Conservation (phyloP, 2,888 invertebrate genomes). For the Agriopis marginaria region DNA sequence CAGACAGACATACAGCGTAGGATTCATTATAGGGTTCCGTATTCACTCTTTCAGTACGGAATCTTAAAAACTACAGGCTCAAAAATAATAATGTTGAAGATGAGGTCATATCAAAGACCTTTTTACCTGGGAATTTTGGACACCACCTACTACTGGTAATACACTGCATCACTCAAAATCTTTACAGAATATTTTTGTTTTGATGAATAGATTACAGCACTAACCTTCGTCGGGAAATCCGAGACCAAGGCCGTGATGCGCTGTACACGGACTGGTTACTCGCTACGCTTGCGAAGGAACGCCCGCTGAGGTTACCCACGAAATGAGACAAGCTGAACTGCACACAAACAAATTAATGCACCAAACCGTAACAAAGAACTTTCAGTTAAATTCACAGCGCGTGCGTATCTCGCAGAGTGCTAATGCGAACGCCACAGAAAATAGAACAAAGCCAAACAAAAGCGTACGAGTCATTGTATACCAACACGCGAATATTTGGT, state of each 20-base stretch:
- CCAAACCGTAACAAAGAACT: slow-evolving; percentile 57
- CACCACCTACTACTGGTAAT: slow-evolving; percentile 2
- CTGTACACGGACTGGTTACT: slow-evolving; percentile 88
- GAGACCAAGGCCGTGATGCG: slow-evolving; percentile 89
- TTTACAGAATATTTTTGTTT: slow-evolving; percentile 46
- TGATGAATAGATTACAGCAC: slow-evolving; percentile 59
- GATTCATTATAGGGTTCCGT: no score
- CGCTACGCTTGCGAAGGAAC: slow-evolving; percentile 86
- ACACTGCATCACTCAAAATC: slow-evolving; percentile 5
- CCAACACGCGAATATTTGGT: slow-evolving; percentile 73
- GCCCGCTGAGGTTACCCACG: slow-evolving; percentile 87
- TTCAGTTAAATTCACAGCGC: slow-evolving; percentile 47
- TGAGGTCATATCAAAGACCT: slow-evolving; percentile 13
- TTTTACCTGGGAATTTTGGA: slow-evolving; percentile 5
- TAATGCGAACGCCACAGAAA: slow-evolving; percentile 50
- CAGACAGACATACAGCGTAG: no score
- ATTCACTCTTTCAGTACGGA: no score
- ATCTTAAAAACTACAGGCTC: no score
- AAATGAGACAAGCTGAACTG: slow-evolving; percentile 87
- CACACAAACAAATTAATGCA: slow-evolving; percentile 63
- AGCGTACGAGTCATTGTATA: slow-evolving; percentile 56
- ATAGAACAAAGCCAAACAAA: slow-evolving; percentile 61
- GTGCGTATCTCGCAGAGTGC: slow-evolving; percentile 44
- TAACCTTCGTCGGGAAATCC: slow-evolving; percentile 89
- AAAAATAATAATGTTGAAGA: not conserved